A percentile compares a stretch with the other conserved stretches of the same genome.
Evolutionary conservation across 2,888 invertebrate genomes (phyloP).

Genomic region (Zygothrica quintamaculata): DNA sequence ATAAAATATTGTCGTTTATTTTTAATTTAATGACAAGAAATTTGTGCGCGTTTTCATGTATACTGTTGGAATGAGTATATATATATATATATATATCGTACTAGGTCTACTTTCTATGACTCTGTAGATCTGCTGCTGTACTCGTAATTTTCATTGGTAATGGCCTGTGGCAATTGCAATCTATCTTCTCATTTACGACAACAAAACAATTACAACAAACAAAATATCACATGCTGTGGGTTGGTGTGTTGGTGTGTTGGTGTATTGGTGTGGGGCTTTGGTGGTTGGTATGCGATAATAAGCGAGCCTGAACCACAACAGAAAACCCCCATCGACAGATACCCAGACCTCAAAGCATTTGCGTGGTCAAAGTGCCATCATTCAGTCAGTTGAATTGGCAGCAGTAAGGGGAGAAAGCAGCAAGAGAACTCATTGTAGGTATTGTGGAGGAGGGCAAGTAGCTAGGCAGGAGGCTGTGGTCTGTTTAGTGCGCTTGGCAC

Average conservation of each 20-base stretch:
- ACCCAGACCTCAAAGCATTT: constrained; percentile 4
- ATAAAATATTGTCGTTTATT: constrained; percentile 81
- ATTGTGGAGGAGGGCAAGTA: too few relatives aligned
- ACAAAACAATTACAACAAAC: constrained; percentile 80
- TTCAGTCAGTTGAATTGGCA: constrained; percentile 40
- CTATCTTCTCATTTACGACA: constrained; percentile 78
- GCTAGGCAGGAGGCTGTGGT: constrained; percentile 10
- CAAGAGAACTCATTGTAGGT: too few relatives aligned
- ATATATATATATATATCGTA: constrained; percentile 9
- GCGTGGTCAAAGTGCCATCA: constrained; percentile 67
- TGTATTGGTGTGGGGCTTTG: too few relatives aligned
- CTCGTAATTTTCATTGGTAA: constrained; percentile 71
- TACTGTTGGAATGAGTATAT: constrained; percentile 4
- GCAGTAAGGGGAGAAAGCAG: background rate
- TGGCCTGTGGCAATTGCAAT: constrained; percentile 78
- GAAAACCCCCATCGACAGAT: background rate
- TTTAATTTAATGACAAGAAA: constrained; percentile 80
- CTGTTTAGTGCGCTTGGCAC: constrained; percentile 74
- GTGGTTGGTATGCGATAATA: too few relatives aligned
- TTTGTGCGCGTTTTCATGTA: constrained; percentile 48
- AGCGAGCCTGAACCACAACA: constrained; percentile 33
- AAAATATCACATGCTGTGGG: constrained; percentile 65
- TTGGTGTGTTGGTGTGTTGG: too few relatives aligned
- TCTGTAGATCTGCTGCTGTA: constrained; percentile 12
- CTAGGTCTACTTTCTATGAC: constrained; percentile 5